These are phyloP conservation scores for Drosophila melanica DNA, from an alignment of 1,140 invertebrate species.

Conservation along the genomic window DNA sequence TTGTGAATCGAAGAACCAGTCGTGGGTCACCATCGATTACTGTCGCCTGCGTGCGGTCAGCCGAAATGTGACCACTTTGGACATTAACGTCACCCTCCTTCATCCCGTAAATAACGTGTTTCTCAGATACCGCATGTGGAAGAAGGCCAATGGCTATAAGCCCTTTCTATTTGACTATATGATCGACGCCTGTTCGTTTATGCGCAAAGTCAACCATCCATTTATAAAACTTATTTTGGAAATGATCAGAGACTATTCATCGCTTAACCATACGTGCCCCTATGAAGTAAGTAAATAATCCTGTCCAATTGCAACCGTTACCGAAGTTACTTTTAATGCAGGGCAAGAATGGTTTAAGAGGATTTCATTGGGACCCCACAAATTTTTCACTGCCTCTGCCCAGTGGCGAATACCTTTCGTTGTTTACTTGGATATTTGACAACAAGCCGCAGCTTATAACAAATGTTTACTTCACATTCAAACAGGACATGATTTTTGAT, in stretches of 20 bases:
- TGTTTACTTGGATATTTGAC: neutral
- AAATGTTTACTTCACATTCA: conserved; percentile 11
- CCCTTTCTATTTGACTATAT: conserved; percentile 16
- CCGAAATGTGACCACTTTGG: conserved; percentile 24
- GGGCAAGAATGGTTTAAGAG: conserved; percentile 12
- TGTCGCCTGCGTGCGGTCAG: conserved; percentile 30
- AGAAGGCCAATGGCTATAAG: conserved; percentile 32
- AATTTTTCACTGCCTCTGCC: conserved; percentile 19
- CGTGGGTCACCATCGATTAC: conserved; percentile 7
- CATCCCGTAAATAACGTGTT: conserved; percentile 4
- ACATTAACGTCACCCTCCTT: neutral
- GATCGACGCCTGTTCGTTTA: conserved; percentile 27
- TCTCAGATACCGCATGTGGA: neutral
- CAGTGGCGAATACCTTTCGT: conserved; percentile 20
- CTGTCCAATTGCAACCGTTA: too few species aligned
- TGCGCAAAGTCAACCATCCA: conserved; percentile 16
- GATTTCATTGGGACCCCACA: conserved; percentile 13
- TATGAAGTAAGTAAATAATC: conserved; percentile 22
- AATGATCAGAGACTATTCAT: conserved; percentile 15
- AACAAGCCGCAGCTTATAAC: conserved; percentile 5
- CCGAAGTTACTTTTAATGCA: neutral
- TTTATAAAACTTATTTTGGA: conserved; percentile 8
- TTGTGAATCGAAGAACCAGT: conserved; percentile 23
- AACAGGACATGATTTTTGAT: neutral
- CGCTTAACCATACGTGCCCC: conserved; percentile 46